These are phyloP conservation scores for Agrotis exclamationis DNA, from an alignment of 2,888 invertebrate species.

Conservation along the genomic window DNA sequence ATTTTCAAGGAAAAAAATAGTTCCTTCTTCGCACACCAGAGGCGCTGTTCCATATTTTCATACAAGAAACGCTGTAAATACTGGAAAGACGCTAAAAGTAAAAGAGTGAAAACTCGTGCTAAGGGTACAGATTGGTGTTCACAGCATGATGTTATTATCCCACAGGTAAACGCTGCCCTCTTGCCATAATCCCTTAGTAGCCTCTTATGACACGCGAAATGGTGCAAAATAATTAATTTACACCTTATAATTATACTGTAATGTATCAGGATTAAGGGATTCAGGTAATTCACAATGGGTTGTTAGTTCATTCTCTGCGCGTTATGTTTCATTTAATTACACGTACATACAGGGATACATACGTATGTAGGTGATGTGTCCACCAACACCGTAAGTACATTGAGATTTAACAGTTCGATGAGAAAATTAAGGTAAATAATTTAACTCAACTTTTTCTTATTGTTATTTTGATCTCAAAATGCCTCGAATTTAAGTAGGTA, in stretches of 20 bases:
- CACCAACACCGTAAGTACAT: too few relatives aligned
- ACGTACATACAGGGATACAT: not conserved
- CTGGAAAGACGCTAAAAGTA: too few relatives aligned
- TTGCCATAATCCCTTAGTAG: conserved; percentile 38
- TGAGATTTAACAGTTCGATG: too few relatives aligned
- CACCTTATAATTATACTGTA: conserved; percentile 46
- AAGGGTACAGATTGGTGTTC: conserved; percentile 40
- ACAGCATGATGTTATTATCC: conserved; percentile 34
- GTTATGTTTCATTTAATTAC: conserved; percentile 25
- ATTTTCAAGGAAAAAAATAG: too few relatives aligned
- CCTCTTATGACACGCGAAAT: conserved; percentile 32
- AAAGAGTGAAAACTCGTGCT: too few relatives aligned
- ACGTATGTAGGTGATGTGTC: not conserved
- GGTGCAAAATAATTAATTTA: conserved; percentile 54
- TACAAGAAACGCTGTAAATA: too few relatives aligned
- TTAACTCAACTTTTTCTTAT: too few relatives aligned
- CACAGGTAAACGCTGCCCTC: conserved; percentile 37
- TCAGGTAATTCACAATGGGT: conserved; percentile 25
- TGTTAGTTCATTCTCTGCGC: conserved; percentile 18
- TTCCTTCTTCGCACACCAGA: too few relatives aligned
- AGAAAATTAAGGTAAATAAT: too few relatives aligned
- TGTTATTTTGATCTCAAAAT: conserved; percentile 3
- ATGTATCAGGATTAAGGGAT: conserved; percentile 51
- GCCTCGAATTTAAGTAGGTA: conserved; percentile 21
- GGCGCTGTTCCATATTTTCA: too few relatives aligned